phyloP scores from a whole-genome alignment of 2,888 invertebrate genomes.

The Myopa tessellatipennis region DNA sequence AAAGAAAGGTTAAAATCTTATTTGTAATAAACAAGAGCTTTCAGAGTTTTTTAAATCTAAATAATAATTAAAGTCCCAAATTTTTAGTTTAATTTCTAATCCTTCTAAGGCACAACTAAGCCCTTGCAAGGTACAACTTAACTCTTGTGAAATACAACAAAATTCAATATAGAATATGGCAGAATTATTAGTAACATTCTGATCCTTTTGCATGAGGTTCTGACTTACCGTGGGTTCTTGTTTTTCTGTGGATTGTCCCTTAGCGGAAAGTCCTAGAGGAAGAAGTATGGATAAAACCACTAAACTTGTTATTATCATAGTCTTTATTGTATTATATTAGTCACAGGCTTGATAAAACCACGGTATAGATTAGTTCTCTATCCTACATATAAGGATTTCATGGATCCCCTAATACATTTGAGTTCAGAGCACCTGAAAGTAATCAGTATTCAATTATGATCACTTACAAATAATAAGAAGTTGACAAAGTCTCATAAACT shows the following conservation, averaged over 20 bases:
- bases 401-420: background rate
- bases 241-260: conserved; percentile 48
- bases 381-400: background rate
- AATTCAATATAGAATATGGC: background rate
- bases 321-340: conserved; percentile 36
- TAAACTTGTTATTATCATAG: conserved; percentile 53
- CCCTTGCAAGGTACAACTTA: background rate
- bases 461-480: too few species aligned
- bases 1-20: too few species aligned
- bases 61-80: too few species aligned
- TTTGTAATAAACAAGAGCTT: too few species aligned
- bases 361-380: background rate
- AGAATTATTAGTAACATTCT: too few species aligned
- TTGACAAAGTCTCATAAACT: too few species aligned
- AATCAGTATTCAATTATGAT: too few species aligned
- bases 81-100: too few species aligned
- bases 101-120: background rate
- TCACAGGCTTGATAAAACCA: conserved; percentile 23
- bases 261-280: conserved; percentile 47
- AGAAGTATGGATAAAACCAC: conserved; percentile 49
- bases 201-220: too few species aligned
- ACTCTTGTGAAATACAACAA: background rate
- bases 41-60: too few species aligned
- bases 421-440: too few species aligned
- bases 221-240: conserved; percentile 57